Base-by-base conservation (phyloP, 2,113 vertebrate genomes). In the Odocoileus hemionus region DNA sequence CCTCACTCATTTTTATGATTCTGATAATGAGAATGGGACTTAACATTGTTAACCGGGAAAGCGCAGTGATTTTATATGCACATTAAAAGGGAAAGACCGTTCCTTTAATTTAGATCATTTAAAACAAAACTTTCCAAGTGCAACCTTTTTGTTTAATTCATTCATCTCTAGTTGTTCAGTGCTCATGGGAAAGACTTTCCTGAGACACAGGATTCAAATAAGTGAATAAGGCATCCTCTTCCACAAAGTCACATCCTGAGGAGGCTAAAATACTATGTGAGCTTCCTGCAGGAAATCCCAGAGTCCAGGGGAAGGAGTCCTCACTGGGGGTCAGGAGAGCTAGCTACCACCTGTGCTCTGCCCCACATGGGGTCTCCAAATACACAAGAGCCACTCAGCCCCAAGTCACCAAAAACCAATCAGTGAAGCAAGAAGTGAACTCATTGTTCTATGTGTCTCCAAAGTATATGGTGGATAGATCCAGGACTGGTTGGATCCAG, bases 121-220 rank as follows among this genome's bases (percentile, higher is more conserved):
- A 97, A 99, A 98, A 97, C 86, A 99, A 98, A 98, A 98, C 96
- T 98, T 98, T 98, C 67, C 91, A 98, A 98, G 98, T 98, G 97
- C 97, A 98, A 92, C 90, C 95, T 98, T 98, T 98, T 96, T 91
- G 93, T 89, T 98, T 95, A 96, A 98, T 97, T 98, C 97, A 97
- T 97, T 97, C 98, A 89, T 70, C 94, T 94, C 50, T 5, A 16
- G 74, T 61, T 43, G 52, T 39, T 89, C 43, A 7, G 50, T 91
- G 70, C 95, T 95, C 9, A 0, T 17, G 67, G 92, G 96, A 97
- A 97, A 97, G 74, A 12, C 76, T 82, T 57, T 83, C 92, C 95
- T 91, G 91, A 94, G 64, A 85, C 8, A 6, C 9, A 1, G 19
- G 39, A 5, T 52, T 23, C 52, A 4, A 4, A 47, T 1, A 45